A percentile compares a stretch with the other conserved stretches of the same genome.
phyloP scores from a whole-genome alignment of 1,140 invertebrate species.

The Tachypleus tridentatus region DNA sequence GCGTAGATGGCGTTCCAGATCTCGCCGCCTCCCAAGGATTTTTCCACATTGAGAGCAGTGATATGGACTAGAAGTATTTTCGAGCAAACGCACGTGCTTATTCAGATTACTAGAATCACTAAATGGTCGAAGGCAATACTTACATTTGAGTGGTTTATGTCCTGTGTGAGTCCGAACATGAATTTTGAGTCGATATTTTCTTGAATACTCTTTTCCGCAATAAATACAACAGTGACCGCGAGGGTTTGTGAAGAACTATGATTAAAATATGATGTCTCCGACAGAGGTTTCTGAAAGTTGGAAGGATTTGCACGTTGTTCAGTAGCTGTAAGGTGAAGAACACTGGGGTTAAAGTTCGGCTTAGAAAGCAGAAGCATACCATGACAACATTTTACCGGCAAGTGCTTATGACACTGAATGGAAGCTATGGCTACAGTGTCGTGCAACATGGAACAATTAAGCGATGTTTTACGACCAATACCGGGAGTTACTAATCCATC shows the following conservation, averaged over 20 bases:
- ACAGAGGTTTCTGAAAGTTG: no score
- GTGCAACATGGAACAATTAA: background rate
- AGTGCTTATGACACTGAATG: background rate
- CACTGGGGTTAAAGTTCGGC: background rate
- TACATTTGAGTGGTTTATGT: conserved; percentile 78
- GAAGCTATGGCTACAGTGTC: background rate
- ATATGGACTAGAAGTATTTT: conserved; percentile 54
- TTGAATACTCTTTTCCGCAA: conserved; percentile 77
- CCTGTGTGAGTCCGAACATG: conserved; percentile 67
- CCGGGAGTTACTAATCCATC: background rate
- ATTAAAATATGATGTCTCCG: no score
- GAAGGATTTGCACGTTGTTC: conserved; percentile 1
- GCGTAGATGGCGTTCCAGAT: conserved; percentile 72
- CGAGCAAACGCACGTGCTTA: conserved; percentile 76
- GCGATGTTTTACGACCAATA: background rate
- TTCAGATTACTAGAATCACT: conserved; percentile 91
- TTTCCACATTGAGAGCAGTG: conserved; percentile 62
- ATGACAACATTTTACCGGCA: background rate
- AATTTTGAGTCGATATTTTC: conserved; percentile 81
- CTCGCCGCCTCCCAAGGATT: conserved; percentile 60
- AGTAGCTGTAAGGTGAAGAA: conserved; percentile 1
- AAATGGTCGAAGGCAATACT: conserved; percentile 68
- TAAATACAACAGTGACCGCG: conserved; percentile 69
- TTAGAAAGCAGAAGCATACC: background rate
- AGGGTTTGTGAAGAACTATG: conserved; percentile 27